Conservation (phyloP, 1,140 invertebrate genomes). For the Augochlora pura region DNA sequence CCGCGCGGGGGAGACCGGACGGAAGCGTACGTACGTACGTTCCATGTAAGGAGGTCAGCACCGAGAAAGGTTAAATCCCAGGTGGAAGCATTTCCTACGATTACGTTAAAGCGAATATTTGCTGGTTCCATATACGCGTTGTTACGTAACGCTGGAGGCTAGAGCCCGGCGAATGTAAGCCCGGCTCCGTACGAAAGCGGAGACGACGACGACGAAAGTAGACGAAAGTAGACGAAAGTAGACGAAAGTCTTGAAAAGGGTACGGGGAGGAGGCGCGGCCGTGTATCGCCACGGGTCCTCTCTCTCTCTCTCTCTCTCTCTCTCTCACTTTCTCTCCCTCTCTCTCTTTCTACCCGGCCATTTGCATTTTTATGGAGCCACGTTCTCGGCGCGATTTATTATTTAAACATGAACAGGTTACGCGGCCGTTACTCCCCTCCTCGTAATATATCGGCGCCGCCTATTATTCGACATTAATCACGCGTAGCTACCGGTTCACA, state of each 20-base stretch:
- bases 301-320: no score
- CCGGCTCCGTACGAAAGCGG: not conserved
- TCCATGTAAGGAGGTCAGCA: not conserved
- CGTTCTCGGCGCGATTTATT: not conserved
- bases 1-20: not conserved
- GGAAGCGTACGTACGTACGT: not conserved
- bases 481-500: not conserved
- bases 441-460: not conserved
- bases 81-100: conserved; percentile 25
- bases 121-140: not conserved
- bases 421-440: not conserved
- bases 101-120: conserved; percentile 28
- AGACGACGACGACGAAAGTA: not conserved
- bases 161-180: not conserved
- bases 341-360: no score
- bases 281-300: not conserved
- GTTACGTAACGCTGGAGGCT: conserved; percentile 12
- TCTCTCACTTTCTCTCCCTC: no score
- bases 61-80: not conserved
- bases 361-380: not conserved
- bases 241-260: not conserved
- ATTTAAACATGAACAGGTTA: not conserved
- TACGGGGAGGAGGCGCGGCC: not conserved
- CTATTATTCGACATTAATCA: not conserved
- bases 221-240: not conserved